Evolutionary conservation across 2,888 invertebrate genomes (phyloP).

Genomic region (Tachina fera): DNA sequence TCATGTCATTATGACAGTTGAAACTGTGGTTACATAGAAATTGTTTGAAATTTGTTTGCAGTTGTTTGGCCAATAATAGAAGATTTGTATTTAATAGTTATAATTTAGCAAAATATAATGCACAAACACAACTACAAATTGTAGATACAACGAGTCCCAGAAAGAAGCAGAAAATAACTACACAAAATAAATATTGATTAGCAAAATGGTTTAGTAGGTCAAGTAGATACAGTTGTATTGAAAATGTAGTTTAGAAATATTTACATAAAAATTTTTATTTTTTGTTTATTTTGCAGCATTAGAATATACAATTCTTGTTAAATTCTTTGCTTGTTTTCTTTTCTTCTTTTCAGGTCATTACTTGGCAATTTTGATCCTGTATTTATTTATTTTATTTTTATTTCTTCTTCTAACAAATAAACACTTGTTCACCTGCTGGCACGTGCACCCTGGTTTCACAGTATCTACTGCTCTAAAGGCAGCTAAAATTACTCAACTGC

Average conservation of each 20-base stretch:
- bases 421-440: conserved; percentile 63
- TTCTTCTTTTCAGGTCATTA: conserved; percentile 59
- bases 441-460: conserved; percentile 59
- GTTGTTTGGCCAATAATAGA: conserved; percentile 50
- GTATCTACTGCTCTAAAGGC: conserved; percentile 9
- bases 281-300: conserved; percentile 7
- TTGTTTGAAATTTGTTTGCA: conserved; percentile 21
- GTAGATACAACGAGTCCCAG: background rate
- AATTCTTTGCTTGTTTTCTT: conserved; percentile 11
- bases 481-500: conserved; percentile 41
- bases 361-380: conserved; percentile 64
- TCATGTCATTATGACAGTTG: conserved; percentile 66
- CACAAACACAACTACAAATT: conserved; percentile 9
- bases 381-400: conserved; percentile 20
- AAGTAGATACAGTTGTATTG: conserved; percentile 34
- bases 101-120: conserved; percentile 47
- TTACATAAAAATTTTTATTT: background rate
- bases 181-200: conserved; percentile 66
- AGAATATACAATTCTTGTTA: conserved; percentile 51
- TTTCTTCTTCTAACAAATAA: conserved; percentile 59
- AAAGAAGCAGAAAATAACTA: conserved; percentile 3
- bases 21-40: conserved; percentile 46
- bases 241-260: conserved; percentile 33
- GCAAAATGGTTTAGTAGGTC: conserved; percentile 66
- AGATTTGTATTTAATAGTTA: conserved; percentile 46